These are phyloP conservation scores for Chiroxiphia lanceolata DNA, from an alignment of 2,797 vertebrate species.

Conservation along the genomic window DNA sequence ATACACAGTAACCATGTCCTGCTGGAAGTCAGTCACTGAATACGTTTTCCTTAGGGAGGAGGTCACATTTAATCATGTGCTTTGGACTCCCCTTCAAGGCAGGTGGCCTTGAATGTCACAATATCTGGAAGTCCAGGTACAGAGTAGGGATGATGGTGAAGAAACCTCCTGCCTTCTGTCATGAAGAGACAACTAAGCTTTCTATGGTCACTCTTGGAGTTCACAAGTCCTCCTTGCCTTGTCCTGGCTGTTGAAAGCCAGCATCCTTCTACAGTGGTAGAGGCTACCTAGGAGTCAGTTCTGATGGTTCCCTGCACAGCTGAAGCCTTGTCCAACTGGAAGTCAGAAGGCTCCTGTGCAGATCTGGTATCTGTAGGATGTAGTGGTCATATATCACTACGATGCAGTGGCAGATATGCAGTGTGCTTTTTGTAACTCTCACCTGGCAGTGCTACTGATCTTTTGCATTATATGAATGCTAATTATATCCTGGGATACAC, in stretches of 20 bases:
- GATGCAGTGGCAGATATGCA: not conserved
- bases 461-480: not conserved
- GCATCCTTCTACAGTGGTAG: not conserved
- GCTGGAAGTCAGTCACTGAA: not conserved
- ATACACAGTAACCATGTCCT: not conserved
- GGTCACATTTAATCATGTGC: rapidly evolving
- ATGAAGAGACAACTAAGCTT: not conserved
- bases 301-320: not conserved
- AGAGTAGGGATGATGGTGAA: not conserved
- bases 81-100: not conserved
- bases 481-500: not conserved
- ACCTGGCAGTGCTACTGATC: not conserved
- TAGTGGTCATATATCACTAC: not conserved
- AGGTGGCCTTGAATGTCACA: not conserved
- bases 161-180: not conserved
- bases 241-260: not conserved
- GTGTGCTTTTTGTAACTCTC: not conserved
- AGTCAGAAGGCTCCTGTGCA: not conserved
- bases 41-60: not conserved
- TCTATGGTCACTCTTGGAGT: not conserved
- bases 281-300: not conserved
- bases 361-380: not conserved
- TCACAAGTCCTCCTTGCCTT: not conserved
- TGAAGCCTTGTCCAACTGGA: not conserved
- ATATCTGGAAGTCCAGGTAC: not conserved